Conservation (phyloP, 1,140 invertebrate species). For the Dinoponera quadriceps region DNA sequence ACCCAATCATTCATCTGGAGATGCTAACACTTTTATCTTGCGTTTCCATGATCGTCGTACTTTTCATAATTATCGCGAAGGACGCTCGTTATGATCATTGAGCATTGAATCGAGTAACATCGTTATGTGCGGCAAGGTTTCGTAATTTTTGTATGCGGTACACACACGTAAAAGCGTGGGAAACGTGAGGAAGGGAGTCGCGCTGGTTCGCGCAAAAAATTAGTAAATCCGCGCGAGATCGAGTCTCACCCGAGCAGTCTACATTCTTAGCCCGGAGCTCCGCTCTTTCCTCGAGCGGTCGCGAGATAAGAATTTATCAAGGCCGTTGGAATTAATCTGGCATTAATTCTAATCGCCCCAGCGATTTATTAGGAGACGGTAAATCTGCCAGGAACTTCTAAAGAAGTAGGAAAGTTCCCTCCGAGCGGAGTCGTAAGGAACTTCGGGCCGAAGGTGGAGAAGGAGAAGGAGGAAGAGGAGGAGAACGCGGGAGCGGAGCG, state of each 20-base stretch:
- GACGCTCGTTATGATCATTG: too few relatives aligned
- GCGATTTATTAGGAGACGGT: slow-evolving; percentile 70
- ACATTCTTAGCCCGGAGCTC: slow-evolving; percentile 34
- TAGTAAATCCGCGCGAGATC: slow-evolving; percentile 18
- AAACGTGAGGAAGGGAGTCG: background rate
- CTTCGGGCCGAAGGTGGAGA: slow-evolving; percentile 28
- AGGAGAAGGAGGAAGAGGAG: background rate
- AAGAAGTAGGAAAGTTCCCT: slow-evolving; percentile 63
- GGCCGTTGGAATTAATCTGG: slow-evolving; percentile 75
- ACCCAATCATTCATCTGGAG: too few relatives aligned
- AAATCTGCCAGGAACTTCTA: slow-evolving; percentile 68
- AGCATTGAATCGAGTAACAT: too few relatives aligned
- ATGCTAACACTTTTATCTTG: too few relatives aligned
- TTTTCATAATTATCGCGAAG: too few relatives aligned
- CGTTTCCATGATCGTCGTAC: too few relatives aligned
- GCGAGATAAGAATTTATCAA: slow-evolving; percentile 75
- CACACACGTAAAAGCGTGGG: background rate
- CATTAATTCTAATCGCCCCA: slow-evolving; percentile 76
- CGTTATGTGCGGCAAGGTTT: too few relatives aligned
- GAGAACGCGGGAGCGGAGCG: background rate
- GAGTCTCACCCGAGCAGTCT: slow-evolving; percentile 42
- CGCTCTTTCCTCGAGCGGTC: slow-evolving; percentile 11
- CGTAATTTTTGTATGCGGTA: background rate
- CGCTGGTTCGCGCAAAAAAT: slow-evolving; percentile 23
- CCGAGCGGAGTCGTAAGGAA: slow-evolving; percentile 48